Evolutionary conservation across 2,797 vertebrate genomes (phyloP).

Genomic region (Caiman crocodilus): DNA sequence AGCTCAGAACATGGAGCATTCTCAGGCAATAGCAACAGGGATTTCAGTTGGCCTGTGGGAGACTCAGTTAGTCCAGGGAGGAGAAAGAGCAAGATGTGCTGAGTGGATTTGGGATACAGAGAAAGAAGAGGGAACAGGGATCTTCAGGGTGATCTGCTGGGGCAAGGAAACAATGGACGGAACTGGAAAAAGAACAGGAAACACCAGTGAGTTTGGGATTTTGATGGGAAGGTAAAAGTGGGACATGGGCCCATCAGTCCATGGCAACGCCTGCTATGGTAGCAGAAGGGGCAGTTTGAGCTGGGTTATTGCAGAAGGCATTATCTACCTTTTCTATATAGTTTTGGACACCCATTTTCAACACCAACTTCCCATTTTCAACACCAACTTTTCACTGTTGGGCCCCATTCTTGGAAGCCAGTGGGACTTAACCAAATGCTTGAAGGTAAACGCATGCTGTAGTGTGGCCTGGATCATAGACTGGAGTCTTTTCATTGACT

Average conservation of each 20-base stretch:
- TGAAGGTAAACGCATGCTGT: not conserved
- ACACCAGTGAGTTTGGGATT: accelerated
- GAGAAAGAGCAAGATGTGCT: not conserved
- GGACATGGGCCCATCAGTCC: not conserved
- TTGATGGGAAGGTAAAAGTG: not conserved
- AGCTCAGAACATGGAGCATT: not conserved
- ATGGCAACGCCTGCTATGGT: no score
- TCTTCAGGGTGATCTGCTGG: not conserved
- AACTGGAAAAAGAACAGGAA: not conserved
- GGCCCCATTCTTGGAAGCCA: not conserved
- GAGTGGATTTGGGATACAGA: not conserved
- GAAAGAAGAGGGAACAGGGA: not conserved
- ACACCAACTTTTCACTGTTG: accelerated
- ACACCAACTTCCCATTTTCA: not conserved
- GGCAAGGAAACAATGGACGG: not conserved
- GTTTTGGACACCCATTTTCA: no score
- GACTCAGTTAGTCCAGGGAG: not conserved
- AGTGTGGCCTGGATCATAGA: not conserved
- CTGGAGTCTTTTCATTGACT: not conserved
- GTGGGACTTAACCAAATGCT: not conserved
- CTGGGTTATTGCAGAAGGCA: no score
- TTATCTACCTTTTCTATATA: no score
- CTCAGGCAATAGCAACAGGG: not conserved
- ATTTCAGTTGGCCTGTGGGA: not conserved
- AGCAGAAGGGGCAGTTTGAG: not conserved